phyloP scores from a whole-genome alignment of 1,140 invertebrate species.

The Adoxophyes honmai region DNA sequence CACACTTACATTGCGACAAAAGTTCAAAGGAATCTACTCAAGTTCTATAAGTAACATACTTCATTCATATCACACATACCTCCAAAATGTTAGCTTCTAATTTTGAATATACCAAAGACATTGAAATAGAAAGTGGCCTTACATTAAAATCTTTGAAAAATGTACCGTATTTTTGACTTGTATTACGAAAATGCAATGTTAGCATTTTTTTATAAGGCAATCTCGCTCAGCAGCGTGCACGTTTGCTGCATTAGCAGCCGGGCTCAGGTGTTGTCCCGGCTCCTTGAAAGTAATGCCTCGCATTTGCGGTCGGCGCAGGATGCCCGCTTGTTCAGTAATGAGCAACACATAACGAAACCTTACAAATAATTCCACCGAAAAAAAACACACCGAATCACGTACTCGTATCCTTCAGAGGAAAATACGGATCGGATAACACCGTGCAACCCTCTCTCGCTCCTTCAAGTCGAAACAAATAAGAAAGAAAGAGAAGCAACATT shows the following conservation, averaged over 20 bases:
- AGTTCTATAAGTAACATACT: too few species aligned
- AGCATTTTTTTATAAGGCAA: too few species aligned
- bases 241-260: conserved; percentile 46
- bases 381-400: conserved; percentile 74
- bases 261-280: conserved; percentile 34
- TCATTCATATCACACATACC: too few species aligned
- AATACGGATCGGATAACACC: conserved; percentile 69
- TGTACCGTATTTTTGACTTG: too few species aligned
- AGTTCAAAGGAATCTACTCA: too few species aligned
- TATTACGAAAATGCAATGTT: too few species aligned
- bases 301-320: conserved; percentile 73
- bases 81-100: too few species aligned
- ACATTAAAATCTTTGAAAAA: too few species aligned
- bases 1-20: too few species aligned
- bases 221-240: conserved; percentile 36
- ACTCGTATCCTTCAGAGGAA: conserved; percentile 70
- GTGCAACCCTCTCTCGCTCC: conserved; percentile 44
- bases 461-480: conserved; percentile 15
- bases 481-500: conserved; percentile 42
- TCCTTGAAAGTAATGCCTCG: conserved; percentile 48
- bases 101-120: too few species aligned
- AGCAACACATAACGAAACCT: conserved; percentile 73
- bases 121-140: too few species aligned
- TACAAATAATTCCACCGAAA: conserved; percentile 73
- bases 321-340: conserved; percentile 72